These are phyloP conservation scores for Eupleurogrammus muticus DNA, from an alignment of 2,797 vertebrate species.

Conservation along the genomic window DNA sequence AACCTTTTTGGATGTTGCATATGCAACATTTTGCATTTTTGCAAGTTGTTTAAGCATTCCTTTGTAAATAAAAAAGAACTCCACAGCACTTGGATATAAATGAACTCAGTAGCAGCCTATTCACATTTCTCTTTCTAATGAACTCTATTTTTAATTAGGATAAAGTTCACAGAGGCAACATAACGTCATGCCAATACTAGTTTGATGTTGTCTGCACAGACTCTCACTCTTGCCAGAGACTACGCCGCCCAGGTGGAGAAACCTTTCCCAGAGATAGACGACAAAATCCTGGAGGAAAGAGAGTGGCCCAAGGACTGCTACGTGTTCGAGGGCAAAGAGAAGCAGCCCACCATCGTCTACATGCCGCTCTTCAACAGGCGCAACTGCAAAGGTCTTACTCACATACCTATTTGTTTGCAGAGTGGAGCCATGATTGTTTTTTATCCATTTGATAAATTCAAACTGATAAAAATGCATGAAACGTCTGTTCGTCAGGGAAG, in stretches of 20 bases:
- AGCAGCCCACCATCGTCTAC: conserved; percentile 64
- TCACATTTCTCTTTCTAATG: no score
- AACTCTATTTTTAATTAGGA: no score
- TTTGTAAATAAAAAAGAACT: no score
- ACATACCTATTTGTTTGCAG: not conserved
- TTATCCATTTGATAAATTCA: not conserved
- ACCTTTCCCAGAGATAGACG: conserved; percentile 66
- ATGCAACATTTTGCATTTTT: not conserved
- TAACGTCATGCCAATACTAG: no score
- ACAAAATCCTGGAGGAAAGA: conserved; percentile 55
- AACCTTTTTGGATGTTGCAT: not conserved
- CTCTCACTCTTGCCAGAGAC: conserved; percentile 61
- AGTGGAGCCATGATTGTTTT: not conserved
- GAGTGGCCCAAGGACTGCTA: conserved; percentile 69
- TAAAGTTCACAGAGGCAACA: no score
- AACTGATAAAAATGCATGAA: not conserved
- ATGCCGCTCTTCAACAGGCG: conserved; percentile 74
- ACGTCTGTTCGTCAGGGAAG: not conserved
- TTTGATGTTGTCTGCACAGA: conserved; percentile 44
- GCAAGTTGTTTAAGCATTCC: no score
- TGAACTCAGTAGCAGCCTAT: no score
- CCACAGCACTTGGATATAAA: no score
- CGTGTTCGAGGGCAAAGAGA: conserved; percentile 63
- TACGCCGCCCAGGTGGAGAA: conserved; percentile 58
- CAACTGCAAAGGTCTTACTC: conserved; percentile 69